Conservation (phyloP, 1,140 invertebrate species). For the Habropoda laboriosa region DNA sequence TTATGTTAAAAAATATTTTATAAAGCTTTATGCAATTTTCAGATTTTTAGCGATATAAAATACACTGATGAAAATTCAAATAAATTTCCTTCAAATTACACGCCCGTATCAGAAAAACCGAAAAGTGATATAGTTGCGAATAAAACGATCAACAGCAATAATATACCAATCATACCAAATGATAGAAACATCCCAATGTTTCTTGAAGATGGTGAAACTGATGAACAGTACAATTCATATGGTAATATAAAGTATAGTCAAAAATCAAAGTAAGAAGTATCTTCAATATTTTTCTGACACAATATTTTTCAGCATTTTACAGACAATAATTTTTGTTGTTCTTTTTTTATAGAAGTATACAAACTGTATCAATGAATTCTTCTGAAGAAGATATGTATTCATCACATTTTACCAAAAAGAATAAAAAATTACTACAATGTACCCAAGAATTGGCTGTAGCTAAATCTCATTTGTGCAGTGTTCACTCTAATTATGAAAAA, state of each 20-base stretch:
- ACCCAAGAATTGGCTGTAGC: conserved; percentile 62
- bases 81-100: conserved; percentile 18
- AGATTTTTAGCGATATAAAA: conserved; percentile 9
- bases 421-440: conserved; percentile 49
- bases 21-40: conserved; percentile 30
- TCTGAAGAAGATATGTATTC: conserved; percentile 24
- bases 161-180: conserved; percentile 60
- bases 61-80: conserved; percentile 14
- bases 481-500: conserved; percentile 74
- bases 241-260: conserved; percentile 12
- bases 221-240: conserved; percentile 41
- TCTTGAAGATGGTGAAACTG: conserved; percentile 46
- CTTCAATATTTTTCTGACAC: conserved; percentile 7
- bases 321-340: not conserved
- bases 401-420: conserved; percentile 26
- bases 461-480: conserved; percentile 66
- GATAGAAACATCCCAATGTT: conserved; percentile 70
- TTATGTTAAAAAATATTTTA: conserved; percentile 5
- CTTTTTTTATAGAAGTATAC: conserved; percentile 61
- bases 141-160: conserved; percentile 29
- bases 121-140: conserved; percentile 21
- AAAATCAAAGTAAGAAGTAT: conserved; percentile 49
- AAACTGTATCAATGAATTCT: conserved; percentile 64
- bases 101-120: not conserved
- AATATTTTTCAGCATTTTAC: not conserved